phyloP scores from a whole-genome alignment of 2,888 invertebrate species.

The Pheosia gnoma region DNA sequence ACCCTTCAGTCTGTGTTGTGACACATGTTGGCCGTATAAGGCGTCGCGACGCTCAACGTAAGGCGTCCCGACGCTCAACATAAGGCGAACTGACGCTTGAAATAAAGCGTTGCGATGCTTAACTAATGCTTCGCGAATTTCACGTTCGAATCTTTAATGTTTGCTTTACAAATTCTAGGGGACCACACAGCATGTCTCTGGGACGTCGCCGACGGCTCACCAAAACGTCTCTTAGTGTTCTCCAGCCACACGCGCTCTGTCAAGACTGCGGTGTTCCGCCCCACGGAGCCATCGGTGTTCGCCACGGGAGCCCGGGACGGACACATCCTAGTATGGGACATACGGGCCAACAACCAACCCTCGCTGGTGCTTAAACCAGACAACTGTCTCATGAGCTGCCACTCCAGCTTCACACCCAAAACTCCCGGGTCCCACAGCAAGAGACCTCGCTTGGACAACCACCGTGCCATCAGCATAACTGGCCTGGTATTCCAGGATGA shows the following conservation, averaged over 20 bases:
- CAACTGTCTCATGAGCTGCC: slow-evolving; percentile 88
- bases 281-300: slow-evolving; percentile 89
- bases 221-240: slow-evolving; percentile 83
- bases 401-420: slow-evolving; percentile 74
- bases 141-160: not conserved
- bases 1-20: too few relatives aligned
- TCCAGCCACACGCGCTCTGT: slow-evolving; percentile 92
- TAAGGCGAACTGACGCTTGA: too few relatives aligned
- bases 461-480: slow-evolving; percentile 90
- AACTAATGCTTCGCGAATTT: too few relatives aligned
- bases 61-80: too few relatives aligned
- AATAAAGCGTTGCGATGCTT: too few relatives aligned
- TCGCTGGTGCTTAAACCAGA: slow-evolving; percentile 85
- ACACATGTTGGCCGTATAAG: too few relatives aligned
- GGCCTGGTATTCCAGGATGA: slow-evolving; percentile 93
- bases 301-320: slow-evolving; percentile 96
- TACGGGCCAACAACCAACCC: slow-evolving; percentile 66
- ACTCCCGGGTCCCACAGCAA: slow-evolving; percentile 82
- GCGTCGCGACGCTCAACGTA: too few relatives aligned
- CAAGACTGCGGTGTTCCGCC: slow-evolving; percentile 90
- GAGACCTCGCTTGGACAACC: slow-evolving; percentile 73
- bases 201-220: slow-evolving; percentile 85
- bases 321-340: slow-evolving; percentile 94
- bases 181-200: slow-evolving; percentile 93
- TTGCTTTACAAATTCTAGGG: slow-evolving; percentile 69